These are phyloP conservation scores for Nephila pilipes DNA, from an alignment of 1,140 invertebrate species.

Conservation along the genomic window DNA sequence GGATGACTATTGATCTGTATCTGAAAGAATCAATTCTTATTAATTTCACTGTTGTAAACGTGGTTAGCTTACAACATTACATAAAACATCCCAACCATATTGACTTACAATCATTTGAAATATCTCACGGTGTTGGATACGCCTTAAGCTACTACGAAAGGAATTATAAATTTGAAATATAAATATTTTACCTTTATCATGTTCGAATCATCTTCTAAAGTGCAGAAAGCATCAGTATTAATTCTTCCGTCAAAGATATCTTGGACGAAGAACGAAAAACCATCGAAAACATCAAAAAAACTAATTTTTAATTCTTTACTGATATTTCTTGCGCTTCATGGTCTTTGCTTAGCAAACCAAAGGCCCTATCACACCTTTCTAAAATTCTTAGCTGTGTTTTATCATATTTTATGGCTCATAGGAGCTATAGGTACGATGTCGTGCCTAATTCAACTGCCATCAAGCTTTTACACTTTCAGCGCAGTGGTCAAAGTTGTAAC, in stretches of 20 bases:
- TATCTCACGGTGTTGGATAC: no score
- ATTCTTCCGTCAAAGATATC: neutral
- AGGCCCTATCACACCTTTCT: neutral
- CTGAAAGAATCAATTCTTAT: no score
- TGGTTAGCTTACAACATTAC: no score
- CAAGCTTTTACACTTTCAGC: slow-evolving; percentile 59
- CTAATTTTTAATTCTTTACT: neutral
- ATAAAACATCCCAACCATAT: no score
- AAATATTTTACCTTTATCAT: neutral
- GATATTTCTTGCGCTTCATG: neutral
- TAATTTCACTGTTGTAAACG: no score
- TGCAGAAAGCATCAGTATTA: neutral
- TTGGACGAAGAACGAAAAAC: neutral
- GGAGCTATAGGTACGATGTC: neutral
- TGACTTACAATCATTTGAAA: no score
- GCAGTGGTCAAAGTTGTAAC: slow-evolving; percentile 28
- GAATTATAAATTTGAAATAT: neutral
- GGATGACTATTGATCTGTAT: no score
- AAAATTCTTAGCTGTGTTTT: neutral
- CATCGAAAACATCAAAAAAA: neutral
- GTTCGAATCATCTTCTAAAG: neutral
- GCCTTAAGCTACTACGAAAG: neutral
- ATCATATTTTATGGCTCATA: slow-evolving; percentile 27
- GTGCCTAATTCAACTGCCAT: slow-evolving; percentile 8
- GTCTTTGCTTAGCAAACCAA: neutral